Percentiles rank a stretch among this genome's conserved stretches.
These are phyloP conservation scores for Heterotis niloticus DNA, from an alignment of 2,113 vertebrate species.

Conservation along the genomic window DNA sequence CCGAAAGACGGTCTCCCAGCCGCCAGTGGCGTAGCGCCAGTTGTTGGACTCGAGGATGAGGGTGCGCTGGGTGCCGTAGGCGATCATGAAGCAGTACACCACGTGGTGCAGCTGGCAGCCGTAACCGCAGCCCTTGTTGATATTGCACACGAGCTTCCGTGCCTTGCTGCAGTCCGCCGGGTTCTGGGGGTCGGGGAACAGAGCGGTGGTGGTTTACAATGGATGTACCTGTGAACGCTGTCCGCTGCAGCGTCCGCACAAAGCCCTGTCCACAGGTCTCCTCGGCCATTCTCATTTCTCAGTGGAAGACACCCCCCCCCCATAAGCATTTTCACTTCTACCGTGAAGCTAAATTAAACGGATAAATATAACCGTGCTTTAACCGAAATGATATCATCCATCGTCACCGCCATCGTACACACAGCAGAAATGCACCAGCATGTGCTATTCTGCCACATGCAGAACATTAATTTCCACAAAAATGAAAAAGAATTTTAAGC, in stretches of 20 bases:
- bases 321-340: neutral
- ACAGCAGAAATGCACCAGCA: no score
- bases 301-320: no score
- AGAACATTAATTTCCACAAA: no score
- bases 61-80: slow-evolving; percentile 79
- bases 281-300: no score
- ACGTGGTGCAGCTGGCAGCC: slow-evolving; percentile 88
- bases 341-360: neutral
- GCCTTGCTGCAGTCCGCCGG: slow-evolving; percentile 83
- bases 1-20: slow-evolving; percentile 84
- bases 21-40: slow-evolving; percentile 82
- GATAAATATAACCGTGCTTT: neutral
- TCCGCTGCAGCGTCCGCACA: no score
- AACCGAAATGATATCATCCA: neutral
- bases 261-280: no score
- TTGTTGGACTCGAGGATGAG: slow-evolving; percentile 84
- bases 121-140: slow-evolving; percentile 88
- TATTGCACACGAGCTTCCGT: slow-evolving; percentile 82
- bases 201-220: neutral
- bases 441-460: no score
- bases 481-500: no score
- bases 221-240: neutral
- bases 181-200: slow-evolving; percentile 58
- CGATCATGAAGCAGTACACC: slow-evolving; percentile 88
- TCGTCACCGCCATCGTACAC: neutral